Conservation (phyloP, 2,888 invertebrate genomes). For the Chrysomela aeneicollis region DNA sequence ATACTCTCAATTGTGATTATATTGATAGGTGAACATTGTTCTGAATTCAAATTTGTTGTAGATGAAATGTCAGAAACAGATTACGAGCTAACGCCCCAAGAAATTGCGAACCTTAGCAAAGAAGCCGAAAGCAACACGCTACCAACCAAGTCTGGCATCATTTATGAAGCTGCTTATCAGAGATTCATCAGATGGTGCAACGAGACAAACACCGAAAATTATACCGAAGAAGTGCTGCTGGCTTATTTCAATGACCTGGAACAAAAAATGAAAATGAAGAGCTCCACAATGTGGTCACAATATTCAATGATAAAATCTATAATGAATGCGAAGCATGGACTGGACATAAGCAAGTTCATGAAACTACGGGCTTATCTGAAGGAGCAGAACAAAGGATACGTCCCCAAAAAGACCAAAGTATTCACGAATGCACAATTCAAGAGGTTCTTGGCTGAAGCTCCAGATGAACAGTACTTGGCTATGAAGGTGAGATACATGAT, state of each 20-base stretch:
- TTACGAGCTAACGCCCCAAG: background rate
- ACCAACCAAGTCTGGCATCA: constrained; percentile 9
- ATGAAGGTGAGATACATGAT: constrained; percentile 31
- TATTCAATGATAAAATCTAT: constrained; percentile 22
- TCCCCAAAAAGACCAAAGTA: constrained; percentile 13
- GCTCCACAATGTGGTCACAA: constrained; percentile 13
- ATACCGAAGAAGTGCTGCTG: constrained; percentile 15
- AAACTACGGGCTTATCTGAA: constrained; percentile 8
- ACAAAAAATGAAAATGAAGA: constrained; percentile 19
- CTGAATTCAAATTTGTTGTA: background rate
- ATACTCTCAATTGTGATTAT: no score
- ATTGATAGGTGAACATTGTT: no score
- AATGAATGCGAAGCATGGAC: constrained; percentile 1
- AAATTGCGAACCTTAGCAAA: background rate
- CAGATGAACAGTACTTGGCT: constrained; percentile 4
- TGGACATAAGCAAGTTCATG: constrained; percentile 16
- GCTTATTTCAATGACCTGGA: constrained; percentile 2
- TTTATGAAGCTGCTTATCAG: constrained; percentile 9
- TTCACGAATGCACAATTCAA: constrained; percentile 9
- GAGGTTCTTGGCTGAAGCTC: constrained; percentile 12
- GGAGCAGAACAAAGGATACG: constrained; percentile 10
- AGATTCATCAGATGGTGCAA: constrained; percentile 11
- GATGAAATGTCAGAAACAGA: background rate
- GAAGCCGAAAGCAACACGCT: background rate
- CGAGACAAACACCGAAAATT: background rate